A percentile compares a stretch with the other conserved stretches of the same genome.
phyloP scores from a whole-genome alignment of 2,888 invertebrate species.

The Ceraclea dissimilis region DNA sequence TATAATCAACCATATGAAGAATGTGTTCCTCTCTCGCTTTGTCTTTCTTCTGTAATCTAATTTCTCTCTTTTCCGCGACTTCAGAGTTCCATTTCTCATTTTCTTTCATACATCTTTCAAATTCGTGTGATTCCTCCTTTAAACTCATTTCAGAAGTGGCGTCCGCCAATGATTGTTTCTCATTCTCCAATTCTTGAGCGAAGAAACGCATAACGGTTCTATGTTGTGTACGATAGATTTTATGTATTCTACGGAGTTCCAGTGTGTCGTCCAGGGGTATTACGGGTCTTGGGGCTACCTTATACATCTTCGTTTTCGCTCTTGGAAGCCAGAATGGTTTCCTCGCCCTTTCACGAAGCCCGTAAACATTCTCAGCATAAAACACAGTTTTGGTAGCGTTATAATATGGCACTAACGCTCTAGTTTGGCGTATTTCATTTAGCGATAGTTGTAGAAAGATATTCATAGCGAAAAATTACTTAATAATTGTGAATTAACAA shows the following conservation, averaged over 20 bases:
- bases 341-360: slow-evolving; percentile 38
- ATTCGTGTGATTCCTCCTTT: slow-evolving; percentile 56
- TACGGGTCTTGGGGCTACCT: slow-evolving; percentile 54
- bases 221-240: slow-evolving; percentile 61
- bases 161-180: slow-evolving; percentile 43
- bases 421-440: background rate
- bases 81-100: slow-evolving; percentile 68
- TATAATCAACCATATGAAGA: slow-evolving; percentile 38
- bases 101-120: slow-evolving; percentile 47
- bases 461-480: background rate
- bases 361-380: slow-evolving; percentile 31
- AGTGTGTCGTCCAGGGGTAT: slow-evolving; percentile 54
- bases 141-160: slow-evolving; percentile 49
- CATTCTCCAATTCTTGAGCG: slow-evolving; percentile 45
- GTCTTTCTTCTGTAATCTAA: slow-evolving; percentile 46
- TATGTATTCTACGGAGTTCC: slow-evolving; percentile 60
- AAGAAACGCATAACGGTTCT: slow-evolving; percentile 49
- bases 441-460: background rate
- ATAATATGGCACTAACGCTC: background rate
- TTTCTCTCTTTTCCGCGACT: slow-evolving; percentile 51
- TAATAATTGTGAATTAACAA: background rate
- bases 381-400: background rate
- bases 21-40: slow-evolving; percentile 43
- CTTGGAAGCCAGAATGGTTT: slow-evolving; percentile 76
- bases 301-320: slow-evolving; percentile 72